Evolutionary conservation across 1,140 invertebrate species (phyloP), one percentile per base, ranked within the genome.

Genomic region (Listronotus oregonensis): DNA sequence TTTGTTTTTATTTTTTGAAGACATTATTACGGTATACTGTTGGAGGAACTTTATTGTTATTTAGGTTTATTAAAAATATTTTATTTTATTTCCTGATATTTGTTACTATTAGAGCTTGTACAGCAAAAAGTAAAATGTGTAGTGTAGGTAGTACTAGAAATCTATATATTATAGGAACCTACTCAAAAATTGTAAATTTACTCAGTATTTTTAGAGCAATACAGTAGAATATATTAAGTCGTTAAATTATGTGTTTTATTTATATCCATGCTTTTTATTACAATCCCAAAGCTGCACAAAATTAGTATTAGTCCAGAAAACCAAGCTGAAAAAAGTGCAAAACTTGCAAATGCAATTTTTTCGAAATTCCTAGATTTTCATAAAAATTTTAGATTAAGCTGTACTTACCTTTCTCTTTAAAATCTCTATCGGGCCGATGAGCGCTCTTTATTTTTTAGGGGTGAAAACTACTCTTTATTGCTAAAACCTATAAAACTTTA

Each of bases 1-100:
- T 37, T 37, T 37, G 11, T 37, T 37, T 37, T 37, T 37, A 9
- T 37, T 37, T 37, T 10, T 37, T 37, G 34, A 37, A 12, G 7
- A 8, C 11, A 37, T 37, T 1, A 10, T 37, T 37, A 37, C 11
- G 11, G 8, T 21, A 12, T 17, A n/a, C 9, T 21, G 49, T 17
- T 31, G 9, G 34, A 18, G 10, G 9, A 18, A 37, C 15, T 57
- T 58, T 58, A 31, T 58, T 58, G 56, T 58, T 58, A 34, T 34
- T 46, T 58, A 58, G 27, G 42, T 58, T 58, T 47, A 58, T 58
- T 58, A 58, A 46, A 58, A 58, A 58, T 58, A 58, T 58, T 58
- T 58, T 58, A 58, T 47, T 55, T 37, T 37, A 37, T 37, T 58
- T 58, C 56, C n/a, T 58, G 56, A 58, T 58, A 58, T 27, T 58